Evolutionary conservation across 2,113 vertebrate genomes (phyloP).

Genomic region (Bucco capensis): DNA sequence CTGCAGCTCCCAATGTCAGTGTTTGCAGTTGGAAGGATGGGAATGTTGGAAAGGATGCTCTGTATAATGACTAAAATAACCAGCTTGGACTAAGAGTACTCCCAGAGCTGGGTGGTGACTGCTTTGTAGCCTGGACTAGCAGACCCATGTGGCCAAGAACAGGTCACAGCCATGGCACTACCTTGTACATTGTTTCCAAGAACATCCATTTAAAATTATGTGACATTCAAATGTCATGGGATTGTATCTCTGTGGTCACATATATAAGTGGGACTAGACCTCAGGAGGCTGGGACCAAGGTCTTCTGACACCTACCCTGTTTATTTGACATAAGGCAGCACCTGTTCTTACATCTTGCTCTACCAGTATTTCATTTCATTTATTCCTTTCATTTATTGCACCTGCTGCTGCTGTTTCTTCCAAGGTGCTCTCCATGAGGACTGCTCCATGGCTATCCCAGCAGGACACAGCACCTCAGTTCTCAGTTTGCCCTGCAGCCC

Average conservation of each 20-base stretch:
- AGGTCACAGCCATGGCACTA: neutral
- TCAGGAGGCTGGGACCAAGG: neutral
- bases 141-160: neutral
- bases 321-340: neutral
- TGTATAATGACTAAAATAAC: neutral
- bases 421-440: neutral
- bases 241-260: neutral
- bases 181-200: neutral
- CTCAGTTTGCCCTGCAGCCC: neutral
- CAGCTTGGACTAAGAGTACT: neutral
- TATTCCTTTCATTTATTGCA: neutral
- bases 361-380: neutral
- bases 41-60: no score
- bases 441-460: neutral
- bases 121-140: neutral
- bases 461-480: neutral
- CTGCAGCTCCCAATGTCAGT: neutral
- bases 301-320: neutral
- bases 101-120: fast-evolving
- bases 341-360: neutral
- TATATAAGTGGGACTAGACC: neutral
- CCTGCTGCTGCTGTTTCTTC: neutral
- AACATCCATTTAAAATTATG: neutral
- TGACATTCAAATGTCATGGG: neutral
- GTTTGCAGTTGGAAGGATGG: neutral